Evolutionary conservation across 2,888 invertebrate species (phyloP), one percentile per base, ranked within the genome.

Genomic region (Ichneumon xanthorius): DNA sequence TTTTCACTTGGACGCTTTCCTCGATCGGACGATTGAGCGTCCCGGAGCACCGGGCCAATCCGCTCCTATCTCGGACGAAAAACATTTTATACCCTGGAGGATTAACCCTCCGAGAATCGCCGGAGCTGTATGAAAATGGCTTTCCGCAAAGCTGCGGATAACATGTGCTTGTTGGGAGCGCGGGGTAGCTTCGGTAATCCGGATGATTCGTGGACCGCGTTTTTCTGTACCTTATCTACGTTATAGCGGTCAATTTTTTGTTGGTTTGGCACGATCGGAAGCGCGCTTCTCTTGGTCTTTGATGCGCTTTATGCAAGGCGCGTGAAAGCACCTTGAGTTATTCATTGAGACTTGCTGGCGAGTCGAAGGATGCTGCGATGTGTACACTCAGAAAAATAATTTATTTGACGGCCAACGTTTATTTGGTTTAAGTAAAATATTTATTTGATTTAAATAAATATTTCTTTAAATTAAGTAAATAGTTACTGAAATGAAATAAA

Each of bases 1-100:
- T 82, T 63, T 11, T 61, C 61, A 63, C 40, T 26, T 53, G 58
- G 16, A 37, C 37, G 7, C 16, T 63, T 70, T 50, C 19, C 48
- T 48, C 16, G 14, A 19, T 61, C 53, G 19, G 14, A 16, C 58
- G 55, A 55, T 72, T 14, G 37, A 40, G 72, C 55, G 55, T 55
- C 55, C 40, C 19, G 55, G 19, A 22, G 55, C 55, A 11, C 3
- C 6, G 9, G 55, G 55, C 55, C 55, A 22, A 55, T 3, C 22
- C 19, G 55, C n/a, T 9, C 55, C 19, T 19, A 55, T 55, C 22
- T 19, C 55, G 19, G 22, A 19, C 22, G 19, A 55, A 19, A 6
- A 55, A 19, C 55, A 55, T 55, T 55, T 22, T 22, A 16, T 50
- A 50, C n/a, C n/a, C n/a, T 5, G 4, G 40, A n/a, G 50, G 50